Evolutionary conservation across 2,113 vertebrate species (phyloP).

Genomic region (Oreocharis arfaki): DNA sequence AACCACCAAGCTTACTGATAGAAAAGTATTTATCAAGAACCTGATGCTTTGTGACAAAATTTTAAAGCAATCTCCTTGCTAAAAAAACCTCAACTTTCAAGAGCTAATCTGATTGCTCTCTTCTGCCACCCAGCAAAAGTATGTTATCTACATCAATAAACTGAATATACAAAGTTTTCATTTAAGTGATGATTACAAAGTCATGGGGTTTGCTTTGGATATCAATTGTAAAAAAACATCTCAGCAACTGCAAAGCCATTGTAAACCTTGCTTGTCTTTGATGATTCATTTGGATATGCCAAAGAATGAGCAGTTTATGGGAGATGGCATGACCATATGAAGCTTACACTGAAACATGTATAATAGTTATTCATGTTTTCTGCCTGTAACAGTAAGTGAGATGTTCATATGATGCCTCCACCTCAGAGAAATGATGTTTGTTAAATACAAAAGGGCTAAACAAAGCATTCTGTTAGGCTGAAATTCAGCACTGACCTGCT

Average conservation of each 20-base stretch:
- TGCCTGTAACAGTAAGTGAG: not conserved
- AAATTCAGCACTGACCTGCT: slow-evolving; percentile 81
- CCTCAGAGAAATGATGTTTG: not conserved
- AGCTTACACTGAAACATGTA: not conserved
- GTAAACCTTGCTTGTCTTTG: not conserved
- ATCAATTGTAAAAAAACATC: not conserved
- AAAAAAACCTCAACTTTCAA: not conserved
- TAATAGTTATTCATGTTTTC: not conserved
- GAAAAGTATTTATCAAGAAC: not conserved
- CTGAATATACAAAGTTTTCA: not conserved
- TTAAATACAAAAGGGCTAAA: not conserved
- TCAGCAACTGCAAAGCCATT: not conserved
- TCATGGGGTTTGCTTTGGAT: not conserved
- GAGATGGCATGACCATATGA: not conserved
- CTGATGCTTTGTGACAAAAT: not conserved
- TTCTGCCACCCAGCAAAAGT: not conserved
- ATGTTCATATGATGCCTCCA: not conserved
- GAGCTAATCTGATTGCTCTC: not conserved
- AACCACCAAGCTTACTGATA: not conserved
- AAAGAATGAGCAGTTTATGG: not conserved
- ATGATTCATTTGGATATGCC: not conserved
- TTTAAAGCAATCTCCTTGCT: not conserved
- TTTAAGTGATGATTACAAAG: not conserved
- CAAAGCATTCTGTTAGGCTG: not conserved
- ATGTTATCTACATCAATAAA: not conserved